Percentiles rank a stretch among this genome's conserved stretches.
Conservation (phyloP, 1,140 invertebrate genomes). For the Pseudomyrmex cubaensis region DNA sequence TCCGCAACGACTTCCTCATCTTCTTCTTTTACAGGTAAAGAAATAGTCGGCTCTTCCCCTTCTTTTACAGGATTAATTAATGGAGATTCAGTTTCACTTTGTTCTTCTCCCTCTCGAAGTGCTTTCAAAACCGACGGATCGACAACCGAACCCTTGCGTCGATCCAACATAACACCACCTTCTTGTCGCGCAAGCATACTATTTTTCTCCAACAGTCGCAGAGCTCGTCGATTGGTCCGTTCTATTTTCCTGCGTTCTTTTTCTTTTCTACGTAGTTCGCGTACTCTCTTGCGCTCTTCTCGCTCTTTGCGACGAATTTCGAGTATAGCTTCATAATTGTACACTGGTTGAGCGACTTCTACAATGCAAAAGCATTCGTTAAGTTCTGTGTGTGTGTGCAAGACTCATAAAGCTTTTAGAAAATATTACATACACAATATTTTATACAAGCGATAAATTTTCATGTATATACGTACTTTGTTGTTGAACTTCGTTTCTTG, state of each 20-base stretch:
- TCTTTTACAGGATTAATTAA: slow-evolving; percentile 19
- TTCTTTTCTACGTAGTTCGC: slow-evolving; percentile 79
- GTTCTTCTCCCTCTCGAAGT: slow-evolving; percentile 63
- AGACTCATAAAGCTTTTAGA: too few relatives aligned
- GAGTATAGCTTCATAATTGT: slow-evolving; percentile 83
- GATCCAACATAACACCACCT: slow-evolving; percentile 23
- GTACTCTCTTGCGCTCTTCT: slow-evolving; percentile 81
- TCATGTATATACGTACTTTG: slow-evolving; percentile 64
- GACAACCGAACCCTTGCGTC: slow-evolving; percentile 24
- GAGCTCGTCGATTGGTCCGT: slow-evolving; percentile 75
- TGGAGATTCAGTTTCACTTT: slow-evolving; percentile 3
- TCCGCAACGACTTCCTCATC: slow-evolving; percentile 52
- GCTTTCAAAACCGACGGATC: slow-evolving; percentile 67
- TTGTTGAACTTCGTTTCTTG: slow-evolving; percentile 53
- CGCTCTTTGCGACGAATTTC: slow-evolving; percentile 80
- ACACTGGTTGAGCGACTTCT: slow-evolving; percentile 79
- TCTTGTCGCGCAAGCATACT: slow-evolving; percentile 42
- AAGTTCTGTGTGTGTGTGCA: not conserved
- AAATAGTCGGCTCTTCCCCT: slow-evolving; percentile 31
- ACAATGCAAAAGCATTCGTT: slow-evolving; percentile 5
- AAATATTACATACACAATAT: not conserved
- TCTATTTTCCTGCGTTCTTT: slow-evolving; percentile 77
- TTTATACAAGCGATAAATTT: not conserved
- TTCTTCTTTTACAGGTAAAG: slow-evolving; percentile 6
- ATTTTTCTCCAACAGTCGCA: slow-evolving; percentile 76